Evolutionary conservation across 1,140 invertebrate species (phyloP).

Genomic region (Mamestra configurata): DNA sequence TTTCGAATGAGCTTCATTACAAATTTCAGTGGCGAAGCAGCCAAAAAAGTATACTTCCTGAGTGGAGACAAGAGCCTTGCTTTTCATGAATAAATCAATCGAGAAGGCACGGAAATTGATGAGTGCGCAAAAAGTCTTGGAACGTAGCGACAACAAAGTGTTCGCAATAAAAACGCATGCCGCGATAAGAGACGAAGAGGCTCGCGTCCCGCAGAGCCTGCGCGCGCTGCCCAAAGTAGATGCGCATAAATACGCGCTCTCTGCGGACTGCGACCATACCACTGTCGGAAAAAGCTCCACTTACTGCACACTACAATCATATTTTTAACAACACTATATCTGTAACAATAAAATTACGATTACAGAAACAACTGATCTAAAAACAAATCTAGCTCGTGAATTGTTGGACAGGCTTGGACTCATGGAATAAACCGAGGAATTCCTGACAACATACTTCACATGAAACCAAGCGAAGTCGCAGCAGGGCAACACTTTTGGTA

Average conservation of each 20-base stretch:
- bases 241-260: constrained; percentile 82
- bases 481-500: constrained; percentile 3
- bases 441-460: neutral
- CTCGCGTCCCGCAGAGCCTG: constrained; percentile 71
- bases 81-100: constrained; percentile 87
- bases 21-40: constrained; percentile 81
- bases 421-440: constrained; percentile 1
- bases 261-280: constrained; percentile 64
- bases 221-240: constrained; percentile 79
- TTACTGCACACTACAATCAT: constrained; percentile 7
- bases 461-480: constrained; percentile 9
- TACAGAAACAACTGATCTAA: no score
- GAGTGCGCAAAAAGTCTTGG: constrained; percentile 82
- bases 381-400: constrained; percentile 2
- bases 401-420: neutral
- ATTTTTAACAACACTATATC: no score
- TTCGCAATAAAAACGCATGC: constrained; percentile 81
- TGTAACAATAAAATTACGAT: neutral
- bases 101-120: constrained; percentile 86
- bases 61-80: constrained; percentile 77
- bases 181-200: constrained; percentile 71
- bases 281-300: constrained; percentile 55
- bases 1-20: constrained; percentile 86
- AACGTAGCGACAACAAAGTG: constrained; percentile 84
- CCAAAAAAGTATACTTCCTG: constrained; percentile 86